Evolutionary conservation across 1,140 invertebrate species (phyloP).

Genomic region (Agrilus planipennis): DNA sequence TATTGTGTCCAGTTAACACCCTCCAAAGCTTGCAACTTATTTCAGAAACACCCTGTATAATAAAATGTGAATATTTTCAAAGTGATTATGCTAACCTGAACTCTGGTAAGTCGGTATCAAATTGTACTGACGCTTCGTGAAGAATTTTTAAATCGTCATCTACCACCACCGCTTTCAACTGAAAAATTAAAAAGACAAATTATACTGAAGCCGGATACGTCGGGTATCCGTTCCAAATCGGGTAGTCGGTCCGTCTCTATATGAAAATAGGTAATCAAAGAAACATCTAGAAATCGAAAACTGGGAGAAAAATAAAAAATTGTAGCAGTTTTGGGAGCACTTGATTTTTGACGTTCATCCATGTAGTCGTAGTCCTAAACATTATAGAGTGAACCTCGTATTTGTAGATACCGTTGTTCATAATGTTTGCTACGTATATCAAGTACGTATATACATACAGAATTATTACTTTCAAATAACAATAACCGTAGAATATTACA

Average conservation of each 20-base stretch:
- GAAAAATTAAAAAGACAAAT: conserved; percentile 40
- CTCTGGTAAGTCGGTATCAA: conserved; percentile 83
- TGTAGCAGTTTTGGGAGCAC: conserved; percentile 7
- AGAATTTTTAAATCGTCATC: conserved; percentile 60
- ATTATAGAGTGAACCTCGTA: too few relatives aligned
- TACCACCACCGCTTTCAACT: conserved; percentile 86
- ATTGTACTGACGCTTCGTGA: conserved; percentile 71
- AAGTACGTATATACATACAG: too few relatives aligned
- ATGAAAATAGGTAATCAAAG: conserved; percentile 6
- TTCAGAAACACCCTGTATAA: too few relatives aligned
- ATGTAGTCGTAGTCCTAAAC: too few relatives aligned
- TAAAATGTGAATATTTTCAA: too few relatives aligned
- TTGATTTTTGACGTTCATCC: too few relatives aligned
- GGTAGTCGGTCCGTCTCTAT: conserved; percentile 2
- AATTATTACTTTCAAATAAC: too few relatives aligned
- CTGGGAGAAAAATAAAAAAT: conserved; percentile 1
- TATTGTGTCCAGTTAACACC: too few relatives aligned
- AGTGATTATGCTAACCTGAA: conserved; percentile 67
- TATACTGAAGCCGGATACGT: conserved; percentile 11
- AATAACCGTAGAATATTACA: too few relatives aligned
- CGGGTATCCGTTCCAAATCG: neutral
- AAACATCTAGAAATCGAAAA: neutral
- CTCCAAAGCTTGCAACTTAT: too few relatives aligned
- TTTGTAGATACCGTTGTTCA: too few relatives aligned
- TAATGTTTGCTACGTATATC: too few relatives aligned